Conservation (phyloP, 2,797 vertebrate species). For the Melanotaenia parkinsoni region DNA sequence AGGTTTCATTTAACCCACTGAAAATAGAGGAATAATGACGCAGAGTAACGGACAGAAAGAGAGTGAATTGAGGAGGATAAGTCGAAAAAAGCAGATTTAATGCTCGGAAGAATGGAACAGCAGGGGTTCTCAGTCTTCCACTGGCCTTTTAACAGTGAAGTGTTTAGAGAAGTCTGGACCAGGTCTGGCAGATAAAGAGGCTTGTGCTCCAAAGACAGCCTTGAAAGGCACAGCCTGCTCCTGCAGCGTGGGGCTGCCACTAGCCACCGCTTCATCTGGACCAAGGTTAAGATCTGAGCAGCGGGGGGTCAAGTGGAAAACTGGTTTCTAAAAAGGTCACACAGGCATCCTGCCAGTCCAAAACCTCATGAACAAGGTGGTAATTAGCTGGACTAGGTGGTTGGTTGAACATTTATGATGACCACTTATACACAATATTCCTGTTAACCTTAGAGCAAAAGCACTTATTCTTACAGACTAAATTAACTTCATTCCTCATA, state of each 20-base stretch:
- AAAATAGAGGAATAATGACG: conserved; percentile 37
- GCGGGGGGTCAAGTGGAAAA: conserved; percentile 64
- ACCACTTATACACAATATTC: conserved; percentile 2
- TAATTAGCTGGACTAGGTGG: conserved; percentile 32
- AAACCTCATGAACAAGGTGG: conserved; percentile 25
- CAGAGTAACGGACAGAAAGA: conserved; percentile 11
- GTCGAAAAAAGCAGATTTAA: conserved; percentile 47
- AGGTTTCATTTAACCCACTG: conserved; percentile 57
- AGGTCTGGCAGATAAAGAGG: conserved; percentile 62
- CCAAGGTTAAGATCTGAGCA: conserved; percentile 56
- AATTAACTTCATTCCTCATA: not conserved
- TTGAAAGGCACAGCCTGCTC: conserved; percentile 58
- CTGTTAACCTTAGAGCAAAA: not conserved
- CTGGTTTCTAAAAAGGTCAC: conserved; percentile 45
- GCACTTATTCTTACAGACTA: not conserved
- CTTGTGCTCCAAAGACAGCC: conserved; percentile 50
- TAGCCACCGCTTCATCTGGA: conserved; percentile 49
- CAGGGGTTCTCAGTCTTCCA: conserved; percentile 62
- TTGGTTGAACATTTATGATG: conserved; percentile 33
- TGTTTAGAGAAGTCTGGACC: conserved; percentile 57
- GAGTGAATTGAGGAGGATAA: conserved; percentile 38
- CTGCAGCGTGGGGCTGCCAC: conserved; percentile 19
- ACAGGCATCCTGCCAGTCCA: conserved; percentile 30
- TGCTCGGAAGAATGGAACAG: conserved; percentile 67
- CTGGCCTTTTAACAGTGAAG: conserved; percentile 63